These are phyloP conservation scores for Tyto alba DNA, from an alignment of 2,113 vertebrate genomes.

Conservation along the genomic window DNA sequence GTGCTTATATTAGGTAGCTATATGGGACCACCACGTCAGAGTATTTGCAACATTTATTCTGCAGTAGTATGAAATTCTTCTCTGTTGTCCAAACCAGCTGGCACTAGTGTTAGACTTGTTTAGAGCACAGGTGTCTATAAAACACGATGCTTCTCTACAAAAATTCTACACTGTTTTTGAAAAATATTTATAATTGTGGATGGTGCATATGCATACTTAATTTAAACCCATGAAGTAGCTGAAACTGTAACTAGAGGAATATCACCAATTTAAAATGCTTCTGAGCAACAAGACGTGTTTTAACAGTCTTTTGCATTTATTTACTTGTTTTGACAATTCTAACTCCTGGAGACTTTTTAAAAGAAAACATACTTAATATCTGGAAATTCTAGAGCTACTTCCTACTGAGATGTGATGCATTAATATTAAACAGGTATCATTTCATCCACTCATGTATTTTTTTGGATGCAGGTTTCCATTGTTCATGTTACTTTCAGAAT, in stretches of 20 bases:
- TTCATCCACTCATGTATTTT: background rate
- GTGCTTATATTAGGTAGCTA: background rate
- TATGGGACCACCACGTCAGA: rapidly evolving
- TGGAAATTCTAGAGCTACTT: background rate
- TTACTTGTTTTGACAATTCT: background rate
- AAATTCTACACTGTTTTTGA: background rate
- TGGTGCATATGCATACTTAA: rapidly evolving
- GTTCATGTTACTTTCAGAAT: background rate
- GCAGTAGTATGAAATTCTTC: background rate
- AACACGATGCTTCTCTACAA: background rate
- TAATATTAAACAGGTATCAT: background rate
- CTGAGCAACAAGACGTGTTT: background rate
- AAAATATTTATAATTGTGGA: background rate
- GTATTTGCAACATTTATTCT: background rate
- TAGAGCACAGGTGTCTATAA: background rate
- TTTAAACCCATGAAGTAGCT: background rate
- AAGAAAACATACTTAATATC: background rate
- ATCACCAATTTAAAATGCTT: background rate
- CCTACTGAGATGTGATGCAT: background rate
- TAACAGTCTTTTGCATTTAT: background rate
- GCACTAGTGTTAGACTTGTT: background rate
- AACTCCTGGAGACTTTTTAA: background rate
- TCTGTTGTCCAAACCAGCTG: background rate
- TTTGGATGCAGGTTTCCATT: background rate
- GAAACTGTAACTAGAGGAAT: background rate